These are phyloP conservation scores for Pseudois nayaur DNA, from an alignment of 2,113 vertebrate genomes.

Conservation along the genomic window DNA sequence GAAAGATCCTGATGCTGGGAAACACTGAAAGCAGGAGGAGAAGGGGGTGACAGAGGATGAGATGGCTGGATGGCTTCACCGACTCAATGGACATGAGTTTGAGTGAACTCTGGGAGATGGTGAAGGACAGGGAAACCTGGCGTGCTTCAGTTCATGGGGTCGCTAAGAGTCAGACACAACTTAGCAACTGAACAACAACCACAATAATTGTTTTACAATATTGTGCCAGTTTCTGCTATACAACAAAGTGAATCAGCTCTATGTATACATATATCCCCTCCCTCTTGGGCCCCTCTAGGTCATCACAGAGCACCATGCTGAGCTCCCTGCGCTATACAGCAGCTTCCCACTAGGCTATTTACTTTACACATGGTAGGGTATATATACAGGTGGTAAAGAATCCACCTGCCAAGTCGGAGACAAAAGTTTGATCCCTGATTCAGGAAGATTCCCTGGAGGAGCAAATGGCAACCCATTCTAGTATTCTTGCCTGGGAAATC, in stretches of 20 bases:
- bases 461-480: background rate
- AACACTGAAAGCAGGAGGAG: background rate
- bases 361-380: background rate
- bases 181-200: background rate
- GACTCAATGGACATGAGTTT: background rate
- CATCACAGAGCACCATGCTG: background rate
- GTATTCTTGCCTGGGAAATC: background rate
- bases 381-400: background rate
- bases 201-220: background rate
- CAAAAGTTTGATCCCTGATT: background rate
- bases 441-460: background rate
- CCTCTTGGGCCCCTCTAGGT: background rate
- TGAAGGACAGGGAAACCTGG: background rate
- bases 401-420: background rate
- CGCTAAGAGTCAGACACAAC: background rate
- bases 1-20: background rate
- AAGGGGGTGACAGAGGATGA: background rate
- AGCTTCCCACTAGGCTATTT: background rate
- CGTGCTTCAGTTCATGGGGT: background rate
- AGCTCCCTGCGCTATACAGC: background rate
- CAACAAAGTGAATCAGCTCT: background rate
- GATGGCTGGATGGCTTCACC: background rate
- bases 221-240: background rate
- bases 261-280: background rate
- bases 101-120: background rate